Percentiles rank a stretch among this genome's conserved stretches.
Conservation (phyloP, 2,797 vertebrate species). For the Morus bassanus region DNA sequence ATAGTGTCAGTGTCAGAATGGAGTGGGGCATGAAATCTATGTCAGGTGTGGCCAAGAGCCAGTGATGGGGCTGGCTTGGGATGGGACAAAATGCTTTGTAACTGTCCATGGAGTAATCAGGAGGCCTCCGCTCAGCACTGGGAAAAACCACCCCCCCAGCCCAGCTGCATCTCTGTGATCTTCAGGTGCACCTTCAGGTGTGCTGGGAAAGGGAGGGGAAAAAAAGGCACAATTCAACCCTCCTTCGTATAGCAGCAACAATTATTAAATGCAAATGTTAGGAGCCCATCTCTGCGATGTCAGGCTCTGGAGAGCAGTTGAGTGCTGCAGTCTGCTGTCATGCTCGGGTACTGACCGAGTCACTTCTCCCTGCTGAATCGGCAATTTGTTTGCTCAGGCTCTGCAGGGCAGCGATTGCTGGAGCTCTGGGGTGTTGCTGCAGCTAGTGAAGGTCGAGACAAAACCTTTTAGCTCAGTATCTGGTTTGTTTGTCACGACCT, state of each 20-base stretch:
- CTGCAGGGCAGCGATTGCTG: not conserved
- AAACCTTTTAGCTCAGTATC: not conserved
- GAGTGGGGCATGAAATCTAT: not conserved
- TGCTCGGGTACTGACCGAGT: not conserved
- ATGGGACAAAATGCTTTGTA: not conserved
- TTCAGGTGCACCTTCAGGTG: not conserved
- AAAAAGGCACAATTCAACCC: not conserved
- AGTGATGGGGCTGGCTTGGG: not conserved
- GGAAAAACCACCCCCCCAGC: not conserved
- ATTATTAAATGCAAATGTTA: not conserved
- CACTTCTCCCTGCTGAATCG: not conserved
- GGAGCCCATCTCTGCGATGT: accelerated
- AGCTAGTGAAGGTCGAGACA: not conserved
- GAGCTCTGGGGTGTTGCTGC: not conserved
- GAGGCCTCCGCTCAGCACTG: not conserved
- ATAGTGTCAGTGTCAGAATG: not conserved
- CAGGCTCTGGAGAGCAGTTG: not conserved
- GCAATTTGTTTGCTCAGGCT: not conserved
- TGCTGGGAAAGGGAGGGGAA: not conserved
- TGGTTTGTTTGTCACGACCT: not conserved
- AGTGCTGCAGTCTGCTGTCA: not conserved
- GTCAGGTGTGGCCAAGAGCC: not conserved
- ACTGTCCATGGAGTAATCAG: accelerated
- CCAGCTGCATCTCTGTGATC: not conserved
- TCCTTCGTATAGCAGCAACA: not conserved